These are phyloP conservation scores for Numenius arquata DNA, from an alignment of 2,113 vertebrate genomes.

Conservation along the genomic window DNA sequence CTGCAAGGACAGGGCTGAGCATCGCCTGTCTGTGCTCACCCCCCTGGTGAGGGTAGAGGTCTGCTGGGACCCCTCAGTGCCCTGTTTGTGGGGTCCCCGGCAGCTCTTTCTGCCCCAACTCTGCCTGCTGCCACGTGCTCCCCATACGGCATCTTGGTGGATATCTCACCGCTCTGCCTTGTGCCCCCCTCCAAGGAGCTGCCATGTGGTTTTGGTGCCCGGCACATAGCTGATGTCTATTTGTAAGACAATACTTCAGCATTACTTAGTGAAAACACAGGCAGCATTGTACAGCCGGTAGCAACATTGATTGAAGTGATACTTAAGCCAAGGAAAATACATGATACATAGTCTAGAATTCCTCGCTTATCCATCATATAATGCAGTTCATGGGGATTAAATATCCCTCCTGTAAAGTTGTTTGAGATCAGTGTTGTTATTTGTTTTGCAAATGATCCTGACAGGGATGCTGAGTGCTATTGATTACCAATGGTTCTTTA, in stretches of 20 bases:
- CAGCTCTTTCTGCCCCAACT: neutral
- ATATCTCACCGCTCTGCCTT: accelerated
- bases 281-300: neutral
- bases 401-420: conserved; percentile 51
- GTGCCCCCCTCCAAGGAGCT: neutral
- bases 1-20: neutral
- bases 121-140: neutral
- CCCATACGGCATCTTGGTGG: accelerated
- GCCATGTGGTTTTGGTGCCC: neutral
- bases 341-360: conserved; percentile 36
- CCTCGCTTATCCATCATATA: conserved; percentile 45
- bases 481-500: conserved; percentile 59
- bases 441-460: conserved; percentile 63
- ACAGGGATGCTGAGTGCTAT: conserved; percentile 50
- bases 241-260: conserved; percentile 48
- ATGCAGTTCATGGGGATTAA: conserved; percentile 53
- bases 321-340: conserved; percentile 61
- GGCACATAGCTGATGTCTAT: neutral
- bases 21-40: neutral
- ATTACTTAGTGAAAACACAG: neutral
- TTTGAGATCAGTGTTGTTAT: conserved; percentile 11
- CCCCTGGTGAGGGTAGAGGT: accelerated
- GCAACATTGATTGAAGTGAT: conserved; percentile 51
- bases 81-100: accelerated
- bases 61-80: neutral